A percentile compares a stretch with the other conserved stretches of the same genome.
phyloP scores from a whole-genome alignment of 30 jellyfish, hydroid and myxozoan species.

The Pelagia noctiluca region DNA sequence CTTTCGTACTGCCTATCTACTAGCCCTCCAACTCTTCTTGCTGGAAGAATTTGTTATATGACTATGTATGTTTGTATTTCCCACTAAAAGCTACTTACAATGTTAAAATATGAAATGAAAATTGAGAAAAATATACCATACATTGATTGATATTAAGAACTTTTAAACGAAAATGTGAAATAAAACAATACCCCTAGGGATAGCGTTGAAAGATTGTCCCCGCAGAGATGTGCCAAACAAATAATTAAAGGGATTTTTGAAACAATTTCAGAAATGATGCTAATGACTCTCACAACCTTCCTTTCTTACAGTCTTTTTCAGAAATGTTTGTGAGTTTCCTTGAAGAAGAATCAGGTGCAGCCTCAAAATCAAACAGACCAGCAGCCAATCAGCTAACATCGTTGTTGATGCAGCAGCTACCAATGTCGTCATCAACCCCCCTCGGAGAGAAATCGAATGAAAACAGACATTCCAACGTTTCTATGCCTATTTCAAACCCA shows the following conservation, averaged over 20 bases:
- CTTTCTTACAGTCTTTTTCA: constrained; percentile 79
- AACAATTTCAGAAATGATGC: no score
- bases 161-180: no score
- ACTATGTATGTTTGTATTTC: no score
- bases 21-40: no score
- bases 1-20: no score
- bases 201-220: background rate
- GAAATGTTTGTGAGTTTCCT: constrained; percentile 90
- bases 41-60: no score
- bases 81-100: no score
- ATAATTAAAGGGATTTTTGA: background rate
- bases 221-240: background rate
- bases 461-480: background rate
- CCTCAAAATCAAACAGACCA: constrained; percentile 53
- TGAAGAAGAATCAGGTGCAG: constrained; percentile 89
- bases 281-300: background rate
- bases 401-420: constrained; percentile 52
- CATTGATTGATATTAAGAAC: no score
- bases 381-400: constrained; percentile 71
- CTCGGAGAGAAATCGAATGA: background rate
- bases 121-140: no score
- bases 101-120: no score
- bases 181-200: no score
- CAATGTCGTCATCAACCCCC: constrained; percentile 52
- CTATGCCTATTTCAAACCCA: constrained; percentile 32